Evolutionary conservation across 2,888 invertebrate species (phyloP).

Genomic region (Phymatocera aterrima): DNA sequence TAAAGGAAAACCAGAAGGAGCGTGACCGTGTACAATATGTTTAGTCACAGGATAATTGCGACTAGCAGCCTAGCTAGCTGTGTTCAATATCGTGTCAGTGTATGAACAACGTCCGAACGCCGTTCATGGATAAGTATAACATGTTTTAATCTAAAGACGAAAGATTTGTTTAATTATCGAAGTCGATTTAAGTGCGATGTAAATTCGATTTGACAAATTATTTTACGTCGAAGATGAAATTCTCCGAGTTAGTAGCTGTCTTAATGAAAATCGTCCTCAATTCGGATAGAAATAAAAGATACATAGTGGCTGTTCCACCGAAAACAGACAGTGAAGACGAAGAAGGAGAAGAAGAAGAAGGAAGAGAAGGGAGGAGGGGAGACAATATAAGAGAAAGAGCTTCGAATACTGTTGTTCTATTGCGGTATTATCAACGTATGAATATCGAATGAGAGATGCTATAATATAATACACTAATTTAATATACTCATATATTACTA

Average conservation of each 20-base stretch:
- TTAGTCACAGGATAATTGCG: too few species aligned
- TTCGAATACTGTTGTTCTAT: background rate
- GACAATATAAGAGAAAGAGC: background rate
- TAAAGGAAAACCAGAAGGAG: too few species aligned
- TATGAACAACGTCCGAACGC: too few species aligned
- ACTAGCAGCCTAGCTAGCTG: too few species aligned
- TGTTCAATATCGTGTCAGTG: too few species aligned
- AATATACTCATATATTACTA: too few species aligned
- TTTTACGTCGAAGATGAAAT: background rate
- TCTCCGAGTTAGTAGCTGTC: background rate
- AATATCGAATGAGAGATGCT: background rate
- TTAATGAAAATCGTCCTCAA: background rate
- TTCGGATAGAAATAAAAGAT: background rate
- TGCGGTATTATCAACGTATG: conserved; percentile 17
- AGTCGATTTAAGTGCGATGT: too few species aligned
- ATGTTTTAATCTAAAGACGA: too few species aligned
- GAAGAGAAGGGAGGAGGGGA: background rate
- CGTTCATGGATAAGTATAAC: too few species aligned
- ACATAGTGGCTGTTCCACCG: background rate
- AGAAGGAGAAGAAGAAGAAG: background rate
- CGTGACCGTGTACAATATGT: too few species aligned
- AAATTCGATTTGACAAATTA: too few species aligned
- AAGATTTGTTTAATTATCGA: background rate
- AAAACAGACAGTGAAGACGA: background rate
- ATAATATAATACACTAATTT: too few species aligned